These are phyloP conservation scores for Dufourea novaeangliae DNA, from an alignment of 1,140 invertebrate genomes.

Conservation along the genomic window DNA sequence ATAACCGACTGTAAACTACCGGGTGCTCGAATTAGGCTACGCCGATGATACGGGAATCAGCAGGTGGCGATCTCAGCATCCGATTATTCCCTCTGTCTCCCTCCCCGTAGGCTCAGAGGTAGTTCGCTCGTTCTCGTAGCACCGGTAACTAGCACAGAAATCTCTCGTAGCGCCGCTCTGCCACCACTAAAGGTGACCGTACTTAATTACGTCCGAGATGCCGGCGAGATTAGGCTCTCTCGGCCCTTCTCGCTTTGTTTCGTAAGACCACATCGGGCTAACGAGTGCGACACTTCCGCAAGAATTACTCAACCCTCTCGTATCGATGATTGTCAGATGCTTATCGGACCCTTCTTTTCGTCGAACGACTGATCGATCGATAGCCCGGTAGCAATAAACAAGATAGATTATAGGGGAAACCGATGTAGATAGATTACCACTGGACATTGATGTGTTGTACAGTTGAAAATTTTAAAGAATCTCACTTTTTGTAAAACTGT, in stretches of 20 bases:
- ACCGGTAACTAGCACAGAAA: constrained; percentile 7
- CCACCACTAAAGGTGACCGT: constrained; percentile 17
- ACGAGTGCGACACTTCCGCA: background rate
- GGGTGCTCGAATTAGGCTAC: constrained; percentile 56
- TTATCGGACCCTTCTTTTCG: background rate
- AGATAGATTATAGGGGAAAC: background rate
- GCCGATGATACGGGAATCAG: constrained; percentile 52
- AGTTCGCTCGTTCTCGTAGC: background rate
- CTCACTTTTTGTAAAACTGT: no score
- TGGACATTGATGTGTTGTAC: no score
- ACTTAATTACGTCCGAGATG: constrained; percentile 32
- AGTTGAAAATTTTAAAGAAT: no score
- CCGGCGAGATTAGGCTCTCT: background rate
- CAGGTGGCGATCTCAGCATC: constrained; percentile 57
- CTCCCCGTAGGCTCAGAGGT: background rate
- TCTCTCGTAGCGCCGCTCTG: constrained; percentile 8
- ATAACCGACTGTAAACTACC: constrained; percentile 51
- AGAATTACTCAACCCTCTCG: background rate
- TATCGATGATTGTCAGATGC: background rate
- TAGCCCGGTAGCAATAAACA: background rate
- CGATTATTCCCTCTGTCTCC: no score
- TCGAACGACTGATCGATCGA: background rate
- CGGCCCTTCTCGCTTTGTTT: background rate
- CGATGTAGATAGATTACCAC: no score
- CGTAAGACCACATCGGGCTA: background rate